Percentiles rank a stretch among this genome's conserved stretches.
These are phyloP conservation scores for Acanthosoma haemorrhoidale DNA, from an alignment of 2,888 invertebrate species.

Conservation along the genomic window DNA sequence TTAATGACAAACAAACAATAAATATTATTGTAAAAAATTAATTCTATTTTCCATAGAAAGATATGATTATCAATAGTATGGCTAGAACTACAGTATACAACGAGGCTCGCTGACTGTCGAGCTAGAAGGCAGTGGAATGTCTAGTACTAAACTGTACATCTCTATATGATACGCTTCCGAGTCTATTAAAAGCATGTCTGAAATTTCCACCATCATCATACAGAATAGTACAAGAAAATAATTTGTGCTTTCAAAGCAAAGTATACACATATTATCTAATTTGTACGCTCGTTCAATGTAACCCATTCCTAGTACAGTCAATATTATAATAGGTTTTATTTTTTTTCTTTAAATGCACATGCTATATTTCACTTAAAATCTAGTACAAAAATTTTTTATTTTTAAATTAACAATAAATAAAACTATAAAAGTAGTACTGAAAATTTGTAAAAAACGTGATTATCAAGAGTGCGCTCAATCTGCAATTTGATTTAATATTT, in stretches of 20 bases:
- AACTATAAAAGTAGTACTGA: slow-evolving; percentile 26
- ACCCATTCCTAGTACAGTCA: slow-evolving; percentile 26
- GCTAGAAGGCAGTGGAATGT: slow-evolving; percentile 27
- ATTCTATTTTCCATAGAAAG: not conserved
- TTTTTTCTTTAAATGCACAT: slow-evolving; percentile 11
- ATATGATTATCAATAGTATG: slow-evolving; percentile 12
- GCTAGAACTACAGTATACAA: slow-evolving; percentile 29
- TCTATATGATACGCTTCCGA: not conserved
- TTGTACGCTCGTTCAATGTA: slow-evolving; percentile 26
- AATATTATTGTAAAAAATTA: not conserved
- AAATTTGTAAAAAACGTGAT: slow-evolving; percentile 30
- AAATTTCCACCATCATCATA: slow-evolving; percentile 1
- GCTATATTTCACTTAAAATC: slow-evolving; percentile 20
- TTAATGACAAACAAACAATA: not conserved
- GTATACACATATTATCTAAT: slow-evolving; percentile 20
- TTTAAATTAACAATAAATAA: slow-evolving; percentile 29
- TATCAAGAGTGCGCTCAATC: slow-evolving; percentile 27
- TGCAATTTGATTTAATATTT: slow-evolving; percentile 25
- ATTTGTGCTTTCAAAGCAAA: slow-evolving; percentile 25
- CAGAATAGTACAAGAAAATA: slow-evolving; percentile 23
- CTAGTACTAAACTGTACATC: slow-evolving; percentile 16
- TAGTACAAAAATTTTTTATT: slow-evolving; percentile 26
- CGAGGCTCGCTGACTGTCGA: slow-evolving; percentile 17
- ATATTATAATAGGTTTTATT: slow-evolving; percentile 7
- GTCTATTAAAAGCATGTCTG: slow-evolving; percentile 16